Base-by-base conservation (phyloP, 2,113 vertebrate genomes). In the Dicerorhinus sumatrensis region DNA sequence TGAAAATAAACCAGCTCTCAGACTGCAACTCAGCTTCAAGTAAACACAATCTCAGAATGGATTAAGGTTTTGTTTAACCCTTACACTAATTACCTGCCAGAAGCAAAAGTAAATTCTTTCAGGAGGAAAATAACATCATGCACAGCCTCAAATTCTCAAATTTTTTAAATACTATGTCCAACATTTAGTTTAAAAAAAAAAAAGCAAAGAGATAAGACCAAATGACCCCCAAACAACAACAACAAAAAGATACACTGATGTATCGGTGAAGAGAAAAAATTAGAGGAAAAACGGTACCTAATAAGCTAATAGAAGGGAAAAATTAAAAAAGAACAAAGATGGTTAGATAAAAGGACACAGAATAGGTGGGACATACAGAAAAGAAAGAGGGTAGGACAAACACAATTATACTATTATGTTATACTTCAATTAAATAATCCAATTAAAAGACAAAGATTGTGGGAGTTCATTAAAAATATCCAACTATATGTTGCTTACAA, bases 91-190 rank as follows among this genome's bases (percentile, higher is more conserved):
- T 86, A 79, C 29, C 33, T 94, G 56, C 60, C 51, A 84, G 29
- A 75, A 85, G 48, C 23, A 63, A 84, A 95, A 63, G 70, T 84
- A 85, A 91, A 51, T 79, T 85, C 25, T 95, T 84, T 83, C 77
- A 69, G 51, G 54, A 79, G 42, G n/a, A 72, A 90, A 84, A 65
- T 60, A 85, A 70, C 11, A 36, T 46, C 11, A 31, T 51, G 73
- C 5, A 67, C 3, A 83, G 20, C 2, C 16, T 96, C 18, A 93
- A 89, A 76, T 69, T 77, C 69, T 89, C 36, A 63, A 16, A 42
- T 46, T 60, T 92, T 67, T 27, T 39, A 83, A 82, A 56, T 81
- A 2, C 58, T 62, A 62, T 31, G 7, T 73, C 5, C 18, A 89
- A 83, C 12, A 20, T 72, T 79, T 29, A 85, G 8, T 51, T 77